Base-by-base conservation (phyloP, 2,113 vertebrate species). In the Glaucomys volans region DNA sequence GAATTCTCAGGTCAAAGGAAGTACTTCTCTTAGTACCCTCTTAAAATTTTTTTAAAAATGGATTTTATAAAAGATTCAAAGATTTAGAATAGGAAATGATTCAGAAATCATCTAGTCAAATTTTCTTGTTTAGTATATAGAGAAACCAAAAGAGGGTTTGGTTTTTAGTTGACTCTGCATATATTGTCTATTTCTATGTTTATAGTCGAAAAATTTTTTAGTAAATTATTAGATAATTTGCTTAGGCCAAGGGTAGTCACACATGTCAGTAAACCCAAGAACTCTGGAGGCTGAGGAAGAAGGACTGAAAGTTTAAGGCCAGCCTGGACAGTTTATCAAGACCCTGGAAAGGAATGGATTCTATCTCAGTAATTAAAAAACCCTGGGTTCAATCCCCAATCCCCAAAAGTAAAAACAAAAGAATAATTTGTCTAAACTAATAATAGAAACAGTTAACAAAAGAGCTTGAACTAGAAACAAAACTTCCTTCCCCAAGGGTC, bases 51-150 rank as follows among this genome's bases (percentile, higher is more conserved):
- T 52, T 52, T 62, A 28, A 28, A 62, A 62, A 28, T 54, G 10
- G 24, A 28, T 62, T 16, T 89, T 74, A 74, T 30, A 54, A 74
- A 92, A 87, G 59, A 89, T 2, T 83, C 91, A 82, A 2, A 86
- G 47, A 91, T 91, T 62, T 77, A 83, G 54, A 95, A 82, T 32
- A 85, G 40, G n/a, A 64, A 75, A 69, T 91, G 26, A 88, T 86
- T 81, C 93, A 77, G 42, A 97, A 84, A 88, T 72, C 37, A 74
- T 24, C 14, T 44, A 37, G 4, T 76, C 84, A 79, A 83, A 74
- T 59, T 50, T 64, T 66, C 35, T 71, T 47, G 0, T n/a, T 82
- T 64, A 89, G 32, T 57, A 67, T 32, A 14, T 13, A 80, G 44
- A 57, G 3, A 92, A 81, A 89, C 5, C 42, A 22, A 52, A 87